A percentile compares a stretch with the other conserved stretches of the same genome.
phyloP scores from a whole-genome alignment of 1,140 invertebrate species.

The Homalodisca vitripennis region DNA sequence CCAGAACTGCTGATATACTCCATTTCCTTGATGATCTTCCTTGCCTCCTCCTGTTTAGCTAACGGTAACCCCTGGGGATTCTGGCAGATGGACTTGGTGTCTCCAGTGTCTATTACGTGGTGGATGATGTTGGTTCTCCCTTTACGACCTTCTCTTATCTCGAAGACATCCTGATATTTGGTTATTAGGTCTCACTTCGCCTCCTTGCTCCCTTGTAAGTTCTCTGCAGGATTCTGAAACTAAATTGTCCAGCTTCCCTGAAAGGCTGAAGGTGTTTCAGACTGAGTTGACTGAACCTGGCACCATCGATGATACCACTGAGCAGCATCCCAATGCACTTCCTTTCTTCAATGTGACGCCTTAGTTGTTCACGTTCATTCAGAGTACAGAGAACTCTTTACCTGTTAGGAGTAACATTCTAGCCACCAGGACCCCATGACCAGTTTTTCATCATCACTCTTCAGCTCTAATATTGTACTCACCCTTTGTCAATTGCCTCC shows the following conservation, averaged over 20 bases:
- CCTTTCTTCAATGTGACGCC: neutral
- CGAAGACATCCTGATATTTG: neutral
- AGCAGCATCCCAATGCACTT: neutral
- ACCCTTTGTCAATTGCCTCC: no score
- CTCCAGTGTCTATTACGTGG: neutral
- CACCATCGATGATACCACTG: no score
- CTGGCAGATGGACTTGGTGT: neutral
- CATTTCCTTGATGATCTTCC: no score
- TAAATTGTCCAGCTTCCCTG: neutral
- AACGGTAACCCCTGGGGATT: neutral
- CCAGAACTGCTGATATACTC: no score
- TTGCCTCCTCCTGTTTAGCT: constrained; percentile 2
- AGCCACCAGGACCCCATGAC: no score
- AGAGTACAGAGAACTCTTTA: no score
- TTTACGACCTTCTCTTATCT: neutral
- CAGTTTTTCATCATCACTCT: no score
- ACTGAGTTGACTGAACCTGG: no score
- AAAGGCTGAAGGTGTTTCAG: no score
- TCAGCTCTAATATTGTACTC: no score
- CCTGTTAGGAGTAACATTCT: no score
- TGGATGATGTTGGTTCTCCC: neutral
- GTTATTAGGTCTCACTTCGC: neutral
- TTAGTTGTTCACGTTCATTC: no score
- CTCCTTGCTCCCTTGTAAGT: neutral
- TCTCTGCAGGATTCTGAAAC: neutral